phyloP scores from a whole-genome alignment of 2,113 vertebrate species.

The Megalops atlanticus region DNA sequence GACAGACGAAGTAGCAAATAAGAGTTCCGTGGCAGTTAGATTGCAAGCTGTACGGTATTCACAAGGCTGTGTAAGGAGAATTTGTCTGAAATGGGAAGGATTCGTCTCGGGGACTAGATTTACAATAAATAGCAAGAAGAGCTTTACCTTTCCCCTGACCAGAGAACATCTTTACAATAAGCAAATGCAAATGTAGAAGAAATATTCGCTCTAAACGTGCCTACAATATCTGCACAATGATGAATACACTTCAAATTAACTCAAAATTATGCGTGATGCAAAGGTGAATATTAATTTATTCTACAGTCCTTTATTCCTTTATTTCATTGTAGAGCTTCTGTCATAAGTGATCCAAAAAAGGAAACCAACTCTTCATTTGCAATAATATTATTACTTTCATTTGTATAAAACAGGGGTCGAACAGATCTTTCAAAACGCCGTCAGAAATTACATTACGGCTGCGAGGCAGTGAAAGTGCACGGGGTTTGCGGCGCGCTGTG shows the following conservation, averaged over 20 bases:
- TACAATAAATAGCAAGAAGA: not conserved
- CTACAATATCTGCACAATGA: not conserved
- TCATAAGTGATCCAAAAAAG: not conserved
- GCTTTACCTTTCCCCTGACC: not conserved
- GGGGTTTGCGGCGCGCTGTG: conserved; percentile 42
- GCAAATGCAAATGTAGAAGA: not conserved
- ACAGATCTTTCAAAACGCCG: conserved; percentile 5
- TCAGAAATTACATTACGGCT: not conserved
- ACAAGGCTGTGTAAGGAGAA: not conserved
- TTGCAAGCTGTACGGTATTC: not conserved
- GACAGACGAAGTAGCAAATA: not conserved
- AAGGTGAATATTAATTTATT: not conserved
- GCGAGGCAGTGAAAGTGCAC: conserved; percentile 13
- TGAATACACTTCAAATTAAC: not conserved
- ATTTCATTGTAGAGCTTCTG: not conserved
- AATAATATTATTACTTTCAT: not conserved
- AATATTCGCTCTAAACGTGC: not conserved
- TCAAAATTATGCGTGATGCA: not conserved
- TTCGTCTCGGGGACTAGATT: not conserved
- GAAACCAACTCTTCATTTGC: not conserved
- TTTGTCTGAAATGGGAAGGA: not conserved
- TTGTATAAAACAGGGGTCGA: conserved; percentile 26
- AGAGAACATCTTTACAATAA: not conserved
- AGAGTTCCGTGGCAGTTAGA: not conserved
- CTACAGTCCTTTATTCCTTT: not conserved